Conservation (phyloP, 2,888 invertebrate genomes). For the Cheilosia variabilis region DNA sequence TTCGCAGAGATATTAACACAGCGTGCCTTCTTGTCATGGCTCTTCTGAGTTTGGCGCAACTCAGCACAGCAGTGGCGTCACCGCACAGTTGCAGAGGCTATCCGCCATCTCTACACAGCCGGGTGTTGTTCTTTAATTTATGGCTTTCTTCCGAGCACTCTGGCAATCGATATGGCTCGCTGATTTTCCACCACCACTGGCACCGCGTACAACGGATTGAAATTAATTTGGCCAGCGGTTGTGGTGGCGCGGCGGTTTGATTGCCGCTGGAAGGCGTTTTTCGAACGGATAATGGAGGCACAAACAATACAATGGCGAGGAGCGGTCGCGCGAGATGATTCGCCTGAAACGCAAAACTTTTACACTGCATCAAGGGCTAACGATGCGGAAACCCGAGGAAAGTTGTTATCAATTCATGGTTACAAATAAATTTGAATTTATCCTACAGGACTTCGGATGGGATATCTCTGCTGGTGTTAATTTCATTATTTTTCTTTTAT, state of each 20-base stretch:
- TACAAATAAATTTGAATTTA: constrained; percentile 83
- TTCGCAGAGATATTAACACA: constrained; percentile 26
- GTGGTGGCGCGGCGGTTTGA: neutral
- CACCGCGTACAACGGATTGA: constrained; percentile 32
- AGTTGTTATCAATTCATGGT: constrained; percentile 83
- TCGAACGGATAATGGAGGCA: constrained; percentile 1
- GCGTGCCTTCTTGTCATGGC: constrained; percentile 19
- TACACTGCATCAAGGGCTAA: constrained; percentile 82
- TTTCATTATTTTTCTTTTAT: constrained; percentile 44
- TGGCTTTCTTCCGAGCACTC: constrained; percentile 79
- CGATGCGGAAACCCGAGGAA: constrained; percentile 83
- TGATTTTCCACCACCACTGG: constrained; percentile 43
- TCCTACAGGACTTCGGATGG: constrained; percentile 64
- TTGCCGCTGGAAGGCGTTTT: neutral
- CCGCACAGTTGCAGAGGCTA: constrained; percentile 44
- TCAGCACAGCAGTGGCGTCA: constrained; percentile 49
- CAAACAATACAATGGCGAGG: constrained; percentile 30
- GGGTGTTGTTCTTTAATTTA: constrained; percentile 81
- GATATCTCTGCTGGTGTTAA: constrained; percentile 32
- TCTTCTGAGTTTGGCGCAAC: constrained; percentile 42
- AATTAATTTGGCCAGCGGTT: constrained; percentile 32
- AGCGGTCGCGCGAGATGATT: constrained; percentile 48
- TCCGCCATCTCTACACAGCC: constrained; percentile 69
- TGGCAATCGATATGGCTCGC: constrained; percentile 76
- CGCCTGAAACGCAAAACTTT: constrained; percentile 81